Evolutionary conservation across 35 echinoderm and acorn worm genomes (phyloP), one percentile per base, ranked within the genome.

Genomic region (Eucidaris tribuloides): DNA sequence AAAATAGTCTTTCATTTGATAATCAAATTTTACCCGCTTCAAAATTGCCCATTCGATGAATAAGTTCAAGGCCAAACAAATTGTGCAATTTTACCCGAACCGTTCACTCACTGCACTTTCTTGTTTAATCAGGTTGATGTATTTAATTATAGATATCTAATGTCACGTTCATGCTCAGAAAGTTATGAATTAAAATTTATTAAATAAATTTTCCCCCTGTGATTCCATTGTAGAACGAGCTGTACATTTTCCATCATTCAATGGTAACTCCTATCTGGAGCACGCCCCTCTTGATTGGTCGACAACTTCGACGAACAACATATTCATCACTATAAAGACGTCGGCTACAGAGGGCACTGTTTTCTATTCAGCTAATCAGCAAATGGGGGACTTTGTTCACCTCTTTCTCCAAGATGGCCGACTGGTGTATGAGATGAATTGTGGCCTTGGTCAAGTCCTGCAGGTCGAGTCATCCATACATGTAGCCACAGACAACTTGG

Each of bases 161-260:
- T n/a, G n/a, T n/a, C n/a, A n/a, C n/a, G n/a, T n/a, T n/a, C n/a
- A n/a, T n/a, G n/a, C n/a, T n/a, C n/a, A n/a, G n/a, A n/a, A n/a
- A n/a, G n/a, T n/a, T n/a, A n/a, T n/a, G n/a, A n/a, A n/a, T n/a
- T n/a, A n/a, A n/a, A n/a, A n/a, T n/a, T n/a, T n/a, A n/a, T n/a
- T n/a, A n/a, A n/a, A n/a, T n/a, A n/a, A n/a, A n/a, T n/a, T n/a
- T n/a, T n/a, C n/a, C n/a, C n/a, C n/a, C n/a, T n/a, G n/a, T n/a
- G n/a, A n/a, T n/a, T n/a, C n/a, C 46, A 3, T 49, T 65, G 9
- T 60, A 94, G 92, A 94, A 74, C 40, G 79, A 11, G 82, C 82
- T 33, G 78, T 94, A 24, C 83, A 79, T 48, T 94, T 94, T 78
- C 92, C 92, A 63, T 82, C 92, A 3, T 94, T 94, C 65, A 84